These are phyloP conservation scores for Lanius ludovicianus DNA, from an alignment of 2,113 vertebrate genomes.

Conservation along the genomic window DNA sequence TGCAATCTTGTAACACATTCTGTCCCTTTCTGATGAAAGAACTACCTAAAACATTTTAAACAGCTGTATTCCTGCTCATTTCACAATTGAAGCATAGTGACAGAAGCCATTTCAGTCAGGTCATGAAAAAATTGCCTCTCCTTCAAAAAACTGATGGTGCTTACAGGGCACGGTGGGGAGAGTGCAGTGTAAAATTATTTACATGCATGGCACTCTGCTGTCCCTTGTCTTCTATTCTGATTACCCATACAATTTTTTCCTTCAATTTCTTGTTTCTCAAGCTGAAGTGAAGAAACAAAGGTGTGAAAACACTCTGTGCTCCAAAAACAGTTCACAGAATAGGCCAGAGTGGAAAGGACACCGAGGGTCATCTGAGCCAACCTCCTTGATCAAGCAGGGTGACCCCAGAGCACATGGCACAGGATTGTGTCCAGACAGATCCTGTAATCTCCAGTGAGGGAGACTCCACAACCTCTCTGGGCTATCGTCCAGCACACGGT, in stretches of 20 bases:
- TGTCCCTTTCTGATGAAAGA: not conserved
- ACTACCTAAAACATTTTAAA: not conserved
- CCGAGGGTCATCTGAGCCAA: not conserved
- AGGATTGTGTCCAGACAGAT: not conserved
- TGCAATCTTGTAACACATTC: not conserved
- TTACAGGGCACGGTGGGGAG: fast-evolving
- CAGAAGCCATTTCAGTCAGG: not conserved
- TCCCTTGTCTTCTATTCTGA: not conserved
- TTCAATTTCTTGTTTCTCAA: not conserved
- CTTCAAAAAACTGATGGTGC: fast-evolving
- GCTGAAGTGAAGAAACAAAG: not conserved
- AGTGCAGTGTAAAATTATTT: fast-evolving
- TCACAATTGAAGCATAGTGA: not conserved
- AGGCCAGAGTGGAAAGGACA: not conserved
- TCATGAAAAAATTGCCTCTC: not conserved
- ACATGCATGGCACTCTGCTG: fast-evolving
- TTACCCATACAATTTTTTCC: fast-evolving
- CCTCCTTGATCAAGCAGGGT: not conserved
- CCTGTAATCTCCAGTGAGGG: not conserved
- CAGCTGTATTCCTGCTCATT: not conserved
- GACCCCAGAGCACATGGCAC: not conserved
- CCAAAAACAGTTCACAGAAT: not conserved
- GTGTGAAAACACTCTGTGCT: not conserved
- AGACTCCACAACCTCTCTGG: not conserved
- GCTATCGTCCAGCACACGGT: not conserved